A percentile compares a stretch with the other conserved stretches of the same genome.
phyloP scores from a whole-genome alignment of 2,888 invertebrate species.

The Nowickia ferox region DNA sequence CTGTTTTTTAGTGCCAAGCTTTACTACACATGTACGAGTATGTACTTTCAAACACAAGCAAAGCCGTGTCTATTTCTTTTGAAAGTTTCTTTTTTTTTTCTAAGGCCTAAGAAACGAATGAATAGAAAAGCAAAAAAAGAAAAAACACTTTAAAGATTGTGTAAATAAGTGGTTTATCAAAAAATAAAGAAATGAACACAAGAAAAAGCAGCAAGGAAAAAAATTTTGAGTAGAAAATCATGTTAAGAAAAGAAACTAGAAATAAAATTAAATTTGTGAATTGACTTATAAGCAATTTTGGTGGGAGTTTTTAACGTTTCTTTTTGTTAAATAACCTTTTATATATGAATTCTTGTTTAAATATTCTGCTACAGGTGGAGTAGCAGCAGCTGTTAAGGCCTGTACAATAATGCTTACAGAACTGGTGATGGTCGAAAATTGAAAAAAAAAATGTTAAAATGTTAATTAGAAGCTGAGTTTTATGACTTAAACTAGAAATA shows the following conservation, averaged over 20 bases:
- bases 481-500: too few species aligned
- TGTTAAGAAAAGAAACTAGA: slow-evolving; percentile 49
- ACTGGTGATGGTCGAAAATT: too few species aligned
- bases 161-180: slow-evolving; percentile 68
- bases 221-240: slow-evolving; percentile 60
- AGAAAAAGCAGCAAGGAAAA: slow-evolving; percentile 12
- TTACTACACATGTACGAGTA: not conserved
- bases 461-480: too few species aligned
- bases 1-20: not conserved
- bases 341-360: not conserved
- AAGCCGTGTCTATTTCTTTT: slow-evolving; percentile 22
- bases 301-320: slow-evolving; percentile 25
- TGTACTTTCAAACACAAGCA: slow-evolving; percentile 12
- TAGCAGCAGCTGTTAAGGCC: too few species aligned
- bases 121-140: slow-evolving; percentile 19
- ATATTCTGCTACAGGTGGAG: too few species aligned
- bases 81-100: slow-evolving; percentile 17
- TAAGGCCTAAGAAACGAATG: slow-evolving; percentile 15
- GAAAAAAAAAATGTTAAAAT: too few species aligned
- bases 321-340: slow-evolving; percentile 27
- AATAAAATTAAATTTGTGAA: slow-evolving; percentile 29
- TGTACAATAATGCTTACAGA: too few species aligned
- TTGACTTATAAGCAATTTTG: slow-evolving; percentile 31
- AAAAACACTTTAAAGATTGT: slow-evolving; percentile 55
- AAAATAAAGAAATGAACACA: slow-evolving; percentile 42